A percentile compares a stretch with the other conserved stretches of the same genome.
These are phyloP conservation scores for Pseudomyrmex sp. DNA, from an alignment of 1,140 invertebrate species.

Conservation along the genomic window DNA sequence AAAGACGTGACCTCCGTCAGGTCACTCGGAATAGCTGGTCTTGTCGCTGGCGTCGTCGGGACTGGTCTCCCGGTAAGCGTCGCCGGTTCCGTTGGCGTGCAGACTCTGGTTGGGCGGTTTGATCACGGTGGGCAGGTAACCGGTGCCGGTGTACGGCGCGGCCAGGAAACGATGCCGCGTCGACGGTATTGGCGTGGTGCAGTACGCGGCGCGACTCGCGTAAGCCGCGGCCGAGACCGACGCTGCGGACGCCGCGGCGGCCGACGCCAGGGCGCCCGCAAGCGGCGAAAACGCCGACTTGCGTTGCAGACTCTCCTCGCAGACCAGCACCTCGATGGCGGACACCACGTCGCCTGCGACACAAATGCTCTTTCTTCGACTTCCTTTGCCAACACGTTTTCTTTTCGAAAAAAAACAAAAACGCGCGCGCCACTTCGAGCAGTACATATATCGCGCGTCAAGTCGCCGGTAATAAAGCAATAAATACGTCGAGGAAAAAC, in stretches of 20 bases:
- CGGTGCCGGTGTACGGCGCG: constrained; percentile 92
- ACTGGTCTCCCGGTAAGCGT: constrained; percentile 81
- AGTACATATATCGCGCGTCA: not conserved
- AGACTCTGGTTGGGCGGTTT: constrained; percentile 86
- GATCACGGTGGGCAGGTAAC: constrained; percentile 92
- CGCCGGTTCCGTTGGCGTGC: constrained; percentile 80
- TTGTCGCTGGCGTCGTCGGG: constrained; percentile 83
- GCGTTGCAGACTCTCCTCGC: constrained; percentile 87
- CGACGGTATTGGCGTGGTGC: constrained; percentile 83
- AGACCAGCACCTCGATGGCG: constrained; percentile 95
- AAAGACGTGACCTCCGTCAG: constrained; percentile 71
- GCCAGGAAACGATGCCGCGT: constrained; percentile 90
- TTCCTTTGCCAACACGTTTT: constrained; percentile 21
- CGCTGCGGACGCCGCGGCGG: constrained; percentile 86
- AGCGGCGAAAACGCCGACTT: constrained; percentile 92
- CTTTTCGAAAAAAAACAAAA: not conserved
- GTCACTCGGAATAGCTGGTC: constrained; percentile 84
- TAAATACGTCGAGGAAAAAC: not conserved
- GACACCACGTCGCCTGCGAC: constrained; percentile 93
- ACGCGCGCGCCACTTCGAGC: too few relatives aligned
- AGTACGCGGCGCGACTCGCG: constrained; percentile 84
- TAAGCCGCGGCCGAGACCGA: constrained; percentile 85
- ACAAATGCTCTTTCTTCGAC: constrained; percentile 41
- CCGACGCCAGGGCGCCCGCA: constrained; percentile 86
- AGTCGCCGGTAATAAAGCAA: not conserved